Base-by-base conservation (phyloP, 2,888 invertebrate species). In the Ochropleura leucogaster region DNA sequence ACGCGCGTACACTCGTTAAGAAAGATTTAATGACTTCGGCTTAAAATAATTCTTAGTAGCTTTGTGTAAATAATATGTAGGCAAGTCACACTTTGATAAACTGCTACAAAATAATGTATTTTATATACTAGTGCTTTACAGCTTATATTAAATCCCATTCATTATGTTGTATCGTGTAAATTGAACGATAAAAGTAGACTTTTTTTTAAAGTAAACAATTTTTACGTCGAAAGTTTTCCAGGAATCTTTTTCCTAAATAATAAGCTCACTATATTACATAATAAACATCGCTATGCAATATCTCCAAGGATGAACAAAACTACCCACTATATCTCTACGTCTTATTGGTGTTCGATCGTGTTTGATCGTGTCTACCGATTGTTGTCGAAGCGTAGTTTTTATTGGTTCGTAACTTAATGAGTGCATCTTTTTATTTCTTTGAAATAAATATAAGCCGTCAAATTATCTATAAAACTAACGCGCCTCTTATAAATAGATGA, bases 381-480 rank as follows among this genome's bases (percentile, higher is more conserved):
- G n/a, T 46, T 46, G 42, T 40, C 16, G 16, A 62, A 30, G 30
- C 12, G 60, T 66, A 18, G 64, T 60, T 42, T 68, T 62, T 72
- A 69, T 70, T 72, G 57, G 59, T 20, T 69, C 68, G 30, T 78
- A n/a, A 82, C 72, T 72, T 65, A 55, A 77, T 79, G 72, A 77
- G 44, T 74, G 72, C 72, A 72, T 76, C 20, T 74, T 18, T 74
- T 72, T 77, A 65, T 30, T 30, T 30, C 30, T 42, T 42, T 49
- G 40, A 67, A 44, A 59, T 69, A 77, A 73, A 67, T 77, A 70
- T 47, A 81, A 59, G 71, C 44, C 65, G 55, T 59, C 70, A 72
- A 75, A 68, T 30, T 30, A 69, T 59, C 47, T 67, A 68, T 66
- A 74, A 77, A 85, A 84, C 79, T 71, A 73, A 76, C 63, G 12